Base-by-base conservation (phyloP, 2,888 invertebrate genomes). In the Rhyacophila evoluta region DNA sequence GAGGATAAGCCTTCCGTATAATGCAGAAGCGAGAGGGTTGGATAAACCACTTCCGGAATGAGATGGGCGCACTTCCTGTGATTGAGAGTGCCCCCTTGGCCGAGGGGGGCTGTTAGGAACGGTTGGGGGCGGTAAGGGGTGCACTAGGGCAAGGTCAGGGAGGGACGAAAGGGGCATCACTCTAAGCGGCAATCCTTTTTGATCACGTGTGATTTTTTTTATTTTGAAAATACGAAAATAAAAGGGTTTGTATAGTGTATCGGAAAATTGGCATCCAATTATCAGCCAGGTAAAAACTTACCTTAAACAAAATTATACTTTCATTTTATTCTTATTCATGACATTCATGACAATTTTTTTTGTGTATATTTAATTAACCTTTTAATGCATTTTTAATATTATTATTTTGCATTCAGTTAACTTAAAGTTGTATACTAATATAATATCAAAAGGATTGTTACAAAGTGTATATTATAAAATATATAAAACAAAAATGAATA, bases 1-100 rank as follows among this genome's bases (percentile, higher is more conserved):
- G 41, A 12, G 33, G 68, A 38, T 68, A 19, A 68, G 67, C 74
- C 27, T 70, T 67, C 68, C 27, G 73, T 25, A 37, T 15, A 38
- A 33, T 28, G 71, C 39, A 41, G 29, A 38, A 75, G 69, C 12
- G 71, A 36, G 87, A 78, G 86, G 84, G 88, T 88, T 85, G 84
- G 85, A 87, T 85, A 87, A 88, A 89, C 89, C 89, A 90, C 89
- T 90, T 90, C 90, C 89, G 89, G 87, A 86, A 89, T 90, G 89
- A 89, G 89, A 89, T 88, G 89, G 83, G 88, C 88, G 89, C 89
- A 90, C 89, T 90, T 89, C 89, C 89, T 89, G 89, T 89, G 89
- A 89, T 90, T 89, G 89, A 88, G 88, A 86, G 85, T 85, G 84
- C 84, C 85, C 83, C 85, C 84, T 82, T 33, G 37, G 39, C 55